Evolutionary conservation across 2,797 vertebrate genomes (phyloP).

Genomic region (Adelosebastes latens): DNA sequence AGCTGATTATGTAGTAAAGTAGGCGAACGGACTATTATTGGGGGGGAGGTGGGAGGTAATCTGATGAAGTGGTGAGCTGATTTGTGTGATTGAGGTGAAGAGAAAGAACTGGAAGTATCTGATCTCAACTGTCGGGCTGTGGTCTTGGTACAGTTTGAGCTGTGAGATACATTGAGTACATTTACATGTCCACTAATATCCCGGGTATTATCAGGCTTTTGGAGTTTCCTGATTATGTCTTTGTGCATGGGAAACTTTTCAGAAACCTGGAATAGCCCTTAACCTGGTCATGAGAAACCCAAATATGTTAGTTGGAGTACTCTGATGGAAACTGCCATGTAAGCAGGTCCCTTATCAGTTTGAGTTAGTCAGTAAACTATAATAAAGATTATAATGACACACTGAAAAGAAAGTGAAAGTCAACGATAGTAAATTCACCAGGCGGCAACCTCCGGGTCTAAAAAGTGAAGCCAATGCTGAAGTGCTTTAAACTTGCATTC

Average conservation of each 20-base stretch:
- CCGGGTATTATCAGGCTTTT: not conserved
- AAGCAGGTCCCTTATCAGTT: not conserved
- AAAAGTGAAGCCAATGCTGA: too few relatives aligned
- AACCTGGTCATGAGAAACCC: not conserved
- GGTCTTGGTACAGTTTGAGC: not conserved
- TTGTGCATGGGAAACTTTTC: not conserved
- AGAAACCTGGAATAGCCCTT: not conserved
- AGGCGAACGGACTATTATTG: not conserved
- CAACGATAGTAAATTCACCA: not conserved
- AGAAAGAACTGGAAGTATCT: constrained; percentile 16
- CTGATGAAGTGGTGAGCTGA: constrained; percentile 33
- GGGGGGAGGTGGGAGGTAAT: constrained; percentile 2
- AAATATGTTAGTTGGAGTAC: too few relatives aligned
- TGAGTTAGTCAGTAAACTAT: not conserved
- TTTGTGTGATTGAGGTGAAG: not conserved
- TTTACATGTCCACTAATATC: not conserved
- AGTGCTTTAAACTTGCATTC: too few relatives aligned
- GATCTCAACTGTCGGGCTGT: constrained; percentile 1
- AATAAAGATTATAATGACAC: too few relatives aligned
- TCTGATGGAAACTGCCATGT: not conserved
- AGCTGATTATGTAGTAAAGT: constrained; percentile 40
- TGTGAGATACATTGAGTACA: not conserved
- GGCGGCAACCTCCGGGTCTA: too few relatives aligned
- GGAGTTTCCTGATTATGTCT: not conserved
- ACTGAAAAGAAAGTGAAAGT: not conserved